phyloP scores from a whole-genome alignment of 2,797 vertebrate species.

The Crocidura indochinensis region DNA sequence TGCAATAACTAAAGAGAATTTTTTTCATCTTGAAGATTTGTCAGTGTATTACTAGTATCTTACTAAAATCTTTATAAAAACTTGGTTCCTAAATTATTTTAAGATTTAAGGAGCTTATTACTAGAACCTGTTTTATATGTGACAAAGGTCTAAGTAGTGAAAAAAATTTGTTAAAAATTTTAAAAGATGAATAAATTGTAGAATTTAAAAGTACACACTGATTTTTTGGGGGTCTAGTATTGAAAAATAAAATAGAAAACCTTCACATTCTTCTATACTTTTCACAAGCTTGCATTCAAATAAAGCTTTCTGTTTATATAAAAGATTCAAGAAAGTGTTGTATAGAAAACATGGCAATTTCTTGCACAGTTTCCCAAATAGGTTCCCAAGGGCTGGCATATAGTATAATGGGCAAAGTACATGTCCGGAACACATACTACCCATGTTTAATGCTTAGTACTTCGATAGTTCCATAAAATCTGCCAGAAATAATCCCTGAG shows the following conservation, averaged over 20 bases:
- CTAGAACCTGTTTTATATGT: not conserved
- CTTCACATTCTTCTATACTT: not conserved
- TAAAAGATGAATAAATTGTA: too few species aligned
- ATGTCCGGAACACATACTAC: too few species aligned
- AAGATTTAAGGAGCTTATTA: not conserved
- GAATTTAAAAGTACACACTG: not conserved
- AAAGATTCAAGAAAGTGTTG: not conserved
- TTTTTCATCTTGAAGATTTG: not conserved
- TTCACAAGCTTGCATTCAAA: constrained; percentile 8
- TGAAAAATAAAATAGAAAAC: not conserved
- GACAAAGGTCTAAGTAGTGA: not conserved
- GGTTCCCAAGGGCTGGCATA: too few species aligned
- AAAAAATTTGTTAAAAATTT: not conserved
- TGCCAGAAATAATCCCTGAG: too few species aligned
- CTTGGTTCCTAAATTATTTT: not conserved
- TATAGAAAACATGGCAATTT: not conserved
- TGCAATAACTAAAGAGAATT: not conserved
- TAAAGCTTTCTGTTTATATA: not conserved
- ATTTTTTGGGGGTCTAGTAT: not conserved
- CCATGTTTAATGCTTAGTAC: too few species aligned
- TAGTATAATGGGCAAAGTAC: too few species aligned
- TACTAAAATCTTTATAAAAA: not conserved
- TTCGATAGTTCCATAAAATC: too few species aligned
- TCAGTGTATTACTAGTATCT: not conserved
- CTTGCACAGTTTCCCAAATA: not conserved